Evolutionary conservation across 1,140 invertebrate genomes (phyloP).

Genomic region (Formica selysi): DNA sequence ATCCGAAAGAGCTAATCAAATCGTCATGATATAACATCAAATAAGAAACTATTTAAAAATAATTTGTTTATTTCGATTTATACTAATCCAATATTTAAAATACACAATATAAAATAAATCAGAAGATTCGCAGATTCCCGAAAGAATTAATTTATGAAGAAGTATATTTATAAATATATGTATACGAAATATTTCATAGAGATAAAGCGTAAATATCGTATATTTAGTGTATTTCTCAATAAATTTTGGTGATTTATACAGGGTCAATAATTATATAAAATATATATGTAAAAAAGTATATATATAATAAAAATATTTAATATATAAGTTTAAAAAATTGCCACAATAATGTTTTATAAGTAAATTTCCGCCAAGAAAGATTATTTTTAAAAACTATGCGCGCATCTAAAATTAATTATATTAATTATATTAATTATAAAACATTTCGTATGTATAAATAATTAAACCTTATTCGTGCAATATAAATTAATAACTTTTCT

Average conservation of each 20-base stretch:
- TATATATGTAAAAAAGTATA: background rate
- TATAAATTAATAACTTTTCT: conserved; percentile 7
- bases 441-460: background rate
- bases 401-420: background rate
- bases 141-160: background rate
- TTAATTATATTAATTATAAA: background rate
- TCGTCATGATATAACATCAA: background rate
- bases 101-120: background rate
- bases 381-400: background rate
- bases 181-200: background rate
- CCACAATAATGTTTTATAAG: background rate
- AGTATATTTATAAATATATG: background rate
- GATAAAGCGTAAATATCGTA: background rate
- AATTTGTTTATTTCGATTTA: conserved; percentile 4
- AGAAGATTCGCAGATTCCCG: background rate
- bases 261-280: too few relatives aligned
- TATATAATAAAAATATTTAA: background rate
- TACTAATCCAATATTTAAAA: background rate
- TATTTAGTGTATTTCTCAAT: background rate
- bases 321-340: background rate
- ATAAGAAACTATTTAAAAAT: background rate
- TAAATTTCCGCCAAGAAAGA: conserved; percentile 4
- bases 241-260: background rate
- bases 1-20: background rate
- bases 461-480: background rate